Base-by-base conservation (phyloP, 2,888 invertebrate genomes). In the Mythimna pallens region DNA sequence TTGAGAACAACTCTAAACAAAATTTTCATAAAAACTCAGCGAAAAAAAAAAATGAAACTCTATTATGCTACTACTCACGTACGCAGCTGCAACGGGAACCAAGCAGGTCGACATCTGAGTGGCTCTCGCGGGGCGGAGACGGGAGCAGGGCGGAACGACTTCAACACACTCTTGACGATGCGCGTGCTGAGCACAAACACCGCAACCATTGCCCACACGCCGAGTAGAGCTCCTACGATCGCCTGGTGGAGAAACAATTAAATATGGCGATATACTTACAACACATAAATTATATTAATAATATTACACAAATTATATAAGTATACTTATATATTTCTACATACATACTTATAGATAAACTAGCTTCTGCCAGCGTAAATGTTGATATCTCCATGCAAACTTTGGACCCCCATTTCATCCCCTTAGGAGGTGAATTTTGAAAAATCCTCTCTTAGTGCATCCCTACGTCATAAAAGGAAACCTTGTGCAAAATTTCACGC, bases 151-250 rank as follows among this genome's bases (percentile, higher is more conserved):
- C 94, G 94, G 76, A 95, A 87, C 55, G 92, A 89, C 78, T 90
- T 90, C 40, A 96, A 79, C 9, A 94, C 82, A 0, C 92, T 89
- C 86, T 96, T 96, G 0, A 93, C 90, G 0, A 89, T 87, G 7
- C 93, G 89, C 3, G 93, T 89, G 71, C 94, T 91, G 40, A 90
- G 86, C 0, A 91, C 93, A 4, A 93, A 73, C 2, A 94, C 78
- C 0, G 85, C 89, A 0, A 89, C 90, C 89, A 93, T 90, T 5
- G 92, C 89, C 82, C 93, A 92, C 0, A 89, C 89, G 0, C 93
- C 94, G 1, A 94, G 93, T 25, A 95, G 85, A 0, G 88, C 83
- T 7, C 93, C 93, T 92, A 95, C 93, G 22, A 94, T 76, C 3
- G 89, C 86, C 96, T 95, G 80, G 3, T 59, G 59, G 9, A 10